Percentiles rank a stretch among this genome's conserved stretches.
Evolutionary conservation across 2,797 vertebrate genomes (phyloP).

Genomic region (Bucorvus abyssinicus): DNA sequence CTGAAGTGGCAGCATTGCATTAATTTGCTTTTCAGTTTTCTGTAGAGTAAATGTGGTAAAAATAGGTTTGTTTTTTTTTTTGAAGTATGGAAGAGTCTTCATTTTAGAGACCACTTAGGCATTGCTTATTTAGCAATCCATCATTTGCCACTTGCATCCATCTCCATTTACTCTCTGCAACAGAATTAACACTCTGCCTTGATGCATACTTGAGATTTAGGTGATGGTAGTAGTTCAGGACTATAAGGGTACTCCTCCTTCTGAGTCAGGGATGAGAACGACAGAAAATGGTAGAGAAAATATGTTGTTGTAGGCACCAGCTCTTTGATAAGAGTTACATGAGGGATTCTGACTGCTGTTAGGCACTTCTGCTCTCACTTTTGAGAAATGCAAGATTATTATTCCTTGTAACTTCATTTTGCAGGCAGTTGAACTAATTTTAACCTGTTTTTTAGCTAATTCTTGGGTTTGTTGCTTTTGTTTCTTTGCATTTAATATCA

Average conservation of each 20-base stretch:
- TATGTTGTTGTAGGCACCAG: neutral
- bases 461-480: neutral
- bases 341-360: neutral
- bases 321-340: neutral
- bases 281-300: neutral
- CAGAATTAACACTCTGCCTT: neutral
- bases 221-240: neutral
- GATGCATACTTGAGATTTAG: neutral
- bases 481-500: neutral
- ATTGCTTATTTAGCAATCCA: neutral
- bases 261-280: neutral
- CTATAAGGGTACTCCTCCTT: neutral
- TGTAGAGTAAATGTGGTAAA: neutral
- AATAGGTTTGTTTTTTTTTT: slow-evolving; percentile 16
- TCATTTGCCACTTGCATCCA: neutral
- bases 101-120: slow-evolving; percentile 6
- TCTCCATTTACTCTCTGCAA: neutral
- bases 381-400: neutral
- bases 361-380: neutral
- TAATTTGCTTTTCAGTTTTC: neutral
- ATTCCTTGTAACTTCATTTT: neutral
- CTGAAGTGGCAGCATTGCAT: neutral
- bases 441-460: neutral
- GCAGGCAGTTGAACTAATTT: neutral
- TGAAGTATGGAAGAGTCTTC: neutral